Evolutionary conservation across 1,140 invertebrate genomes (phyloP).

Genomic region (Pteromalus puparum): DNA sequence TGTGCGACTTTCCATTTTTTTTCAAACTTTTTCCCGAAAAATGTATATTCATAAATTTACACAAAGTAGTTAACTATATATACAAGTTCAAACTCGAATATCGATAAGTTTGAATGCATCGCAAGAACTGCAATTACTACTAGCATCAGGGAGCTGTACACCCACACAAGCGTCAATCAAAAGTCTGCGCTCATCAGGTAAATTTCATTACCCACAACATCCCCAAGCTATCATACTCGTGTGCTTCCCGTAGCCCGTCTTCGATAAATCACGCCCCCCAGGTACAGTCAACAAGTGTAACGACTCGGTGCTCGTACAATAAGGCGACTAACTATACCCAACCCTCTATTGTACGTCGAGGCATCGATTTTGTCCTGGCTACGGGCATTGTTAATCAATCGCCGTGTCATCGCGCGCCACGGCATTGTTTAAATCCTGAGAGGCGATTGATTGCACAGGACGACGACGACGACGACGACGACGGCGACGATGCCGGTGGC

Average conservation of each 20-base stretch:
- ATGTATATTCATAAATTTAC: too few species aligned
- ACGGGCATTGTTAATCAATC: conserved; percentile 40
- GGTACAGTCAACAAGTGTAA: conserved; percentile 44
- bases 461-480: background rate
- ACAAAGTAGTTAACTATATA: too few species aligned
- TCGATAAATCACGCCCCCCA: conserved; percentile 13
- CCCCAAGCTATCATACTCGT: background rate
- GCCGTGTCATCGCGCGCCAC: conserved; percentile 32
- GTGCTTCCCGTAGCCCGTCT: background rate
- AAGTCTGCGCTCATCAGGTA: background rate
- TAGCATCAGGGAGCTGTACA: too few species aligned
- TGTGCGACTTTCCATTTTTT: too few species aligned
- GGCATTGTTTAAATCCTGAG: conserved; percentile 31
- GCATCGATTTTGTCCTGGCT: conserved; percentile 23
- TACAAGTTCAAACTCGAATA: too few species aligned
- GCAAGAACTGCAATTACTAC: too few species aligned
- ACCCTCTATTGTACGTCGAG: background rate
- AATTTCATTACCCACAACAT: background rate
- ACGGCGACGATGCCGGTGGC: too few species aligned
- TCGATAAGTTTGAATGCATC: too few species aligned
- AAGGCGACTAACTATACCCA: background rate
- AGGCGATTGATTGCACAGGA: conserved; percentile 31
- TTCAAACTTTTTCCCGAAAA: too few species aligned
- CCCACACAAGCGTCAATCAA: background rate
- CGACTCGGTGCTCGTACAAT: conserved; percentile 28